These are phyloP conservation scores for Sigmodon hispidus DNA, from an alignment of 2,113 vertebrate genomes.

Conservation along the genomic window DNA sequence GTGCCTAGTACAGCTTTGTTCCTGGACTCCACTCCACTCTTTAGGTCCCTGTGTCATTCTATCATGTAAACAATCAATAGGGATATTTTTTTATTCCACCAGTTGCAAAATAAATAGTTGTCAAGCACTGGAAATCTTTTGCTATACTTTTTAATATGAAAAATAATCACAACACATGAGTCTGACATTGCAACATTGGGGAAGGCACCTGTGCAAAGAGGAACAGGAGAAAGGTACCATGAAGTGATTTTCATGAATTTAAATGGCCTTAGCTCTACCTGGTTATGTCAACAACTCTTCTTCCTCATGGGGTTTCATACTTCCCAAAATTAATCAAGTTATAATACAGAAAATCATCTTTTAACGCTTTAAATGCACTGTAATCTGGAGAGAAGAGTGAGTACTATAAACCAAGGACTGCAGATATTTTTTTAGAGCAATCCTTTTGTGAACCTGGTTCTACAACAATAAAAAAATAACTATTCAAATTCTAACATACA, in stretches of 20 bases:
- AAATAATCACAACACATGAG: conserved; percentile 60
- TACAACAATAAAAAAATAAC: neutral
- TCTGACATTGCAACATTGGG: conserved; percentile 49
- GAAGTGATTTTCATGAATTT: neutral
- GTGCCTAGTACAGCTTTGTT: neutral
- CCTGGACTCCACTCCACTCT: neutral
- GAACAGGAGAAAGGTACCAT: conserved; percentile 7
- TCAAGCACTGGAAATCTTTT: conserved; percentile 68
- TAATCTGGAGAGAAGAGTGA: neutral
- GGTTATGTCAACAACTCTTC: conserved; percentile 6
- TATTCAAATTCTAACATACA: neutral
- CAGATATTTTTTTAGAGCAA: neutral
- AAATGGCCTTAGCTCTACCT: conserved; percentile 33
- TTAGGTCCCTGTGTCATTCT: conserved; percentile 40
- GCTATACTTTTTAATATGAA: conserved; percentile 54
- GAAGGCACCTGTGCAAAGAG: conserved; percentile 47
- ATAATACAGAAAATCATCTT: conserved; percentile 33
- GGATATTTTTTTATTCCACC: neutral
- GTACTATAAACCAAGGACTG: neutral
- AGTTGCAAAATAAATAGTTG: conserved; percentile 69
- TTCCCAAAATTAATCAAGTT: conserved; percentile 36
- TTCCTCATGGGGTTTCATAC: conserved; percentile 1
- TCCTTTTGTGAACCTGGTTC: neutral
- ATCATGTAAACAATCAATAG: neutral
- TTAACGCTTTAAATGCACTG: conserved; percentile 15